Evolutionary conservation across 2,113 vertebrate species (phyloP).

Genomic region (Danio rerio): DNA sequence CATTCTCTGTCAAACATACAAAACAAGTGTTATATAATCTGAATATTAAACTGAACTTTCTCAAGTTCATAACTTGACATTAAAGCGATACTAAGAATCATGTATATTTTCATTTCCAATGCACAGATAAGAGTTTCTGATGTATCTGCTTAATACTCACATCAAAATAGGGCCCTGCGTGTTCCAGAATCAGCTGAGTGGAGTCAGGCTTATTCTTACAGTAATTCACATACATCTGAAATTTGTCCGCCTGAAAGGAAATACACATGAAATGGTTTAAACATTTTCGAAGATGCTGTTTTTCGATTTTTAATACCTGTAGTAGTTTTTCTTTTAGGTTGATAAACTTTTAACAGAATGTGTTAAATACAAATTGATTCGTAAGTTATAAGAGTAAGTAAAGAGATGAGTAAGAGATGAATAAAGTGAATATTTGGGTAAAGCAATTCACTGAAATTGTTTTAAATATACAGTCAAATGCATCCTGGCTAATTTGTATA

Average conservation of each 20-base stretch:
- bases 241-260: constrained; percentile 90
- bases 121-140: background rate
- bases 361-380: background rate
- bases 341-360: background rate
- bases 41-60: background rate
- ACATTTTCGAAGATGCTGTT: background rate
- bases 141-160: constrained; percentile 78
- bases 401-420: too few species aligned
- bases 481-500: too few species aligned
- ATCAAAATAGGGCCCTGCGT: constrained; percentile 96
- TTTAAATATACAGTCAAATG: background rate
- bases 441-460: background rate
- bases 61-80: background rate
- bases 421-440: background rate
- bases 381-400: background rate
- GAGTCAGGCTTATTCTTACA: constrained; percentile 99
- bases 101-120: too few species aligned
- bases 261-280: background rate
- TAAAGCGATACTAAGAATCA: background rate
- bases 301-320: background rate
- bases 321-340: background rate
- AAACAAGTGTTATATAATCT: constrained; percentile 9
- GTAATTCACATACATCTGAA: constrained; percentile 99
- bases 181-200: constrained; percentile 95
- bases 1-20: background rate